Base-by-base conservation (phyloP, 2,888 invertebrate species). In the Electrophaes corylata region DNA sequence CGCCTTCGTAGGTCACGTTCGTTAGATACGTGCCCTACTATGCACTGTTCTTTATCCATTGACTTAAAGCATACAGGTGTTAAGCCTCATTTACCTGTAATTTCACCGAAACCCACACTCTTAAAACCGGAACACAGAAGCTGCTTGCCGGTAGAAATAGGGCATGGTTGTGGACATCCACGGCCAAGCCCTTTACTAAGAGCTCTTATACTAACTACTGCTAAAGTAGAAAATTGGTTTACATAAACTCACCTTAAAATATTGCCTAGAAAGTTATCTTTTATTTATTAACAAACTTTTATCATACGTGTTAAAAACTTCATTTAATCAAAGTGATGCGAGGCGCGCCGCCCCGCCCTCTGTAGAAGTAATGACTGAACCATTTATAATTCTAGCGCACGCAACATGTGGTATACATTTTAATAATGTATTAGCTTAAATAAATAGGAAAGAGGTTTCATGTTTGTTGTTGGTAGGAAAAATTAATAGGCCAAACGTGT, bases 321-420 rank as follows among this genome's bases (percentile, higher is more conserved):
- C 54, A 60, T 55, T 60, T 64, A 58, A 64, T 72, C 69, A 69
- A 65, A 35, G 37, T 60, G 56, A 53, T 47, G 61, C 66, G 44
- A 53, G 40, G 79, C 44, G 77, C 64, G 77, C 52, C 67, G 54
- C 49, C 69, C 40, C 80, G 68, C 80, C 58, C 77, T 53, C 78
- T 65, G 37, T 45, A 69, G 40, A 72, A 78, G 33, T 54, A 54
- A 57, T 57, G 20, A 45, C 47, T 41, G 5, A 20, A 31, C 35
- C 51, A 52, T 72, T 70, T 62, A 66, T 61, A 60, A 66, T 52
- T 56, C 41, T 11, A 29, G 6, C 18, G 26, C 63, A 63, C 63
- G 63, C 63, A 59, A 55, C 57, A 54, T 23, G 54, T 57, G 31
- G 11, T 11, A 29, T 46, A 48, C 33, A 44, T 40, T 23, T 16